Conservation (phyloP, 1,140 invertebrate genomes). For the Belonocnema kinseyi region DNA sequence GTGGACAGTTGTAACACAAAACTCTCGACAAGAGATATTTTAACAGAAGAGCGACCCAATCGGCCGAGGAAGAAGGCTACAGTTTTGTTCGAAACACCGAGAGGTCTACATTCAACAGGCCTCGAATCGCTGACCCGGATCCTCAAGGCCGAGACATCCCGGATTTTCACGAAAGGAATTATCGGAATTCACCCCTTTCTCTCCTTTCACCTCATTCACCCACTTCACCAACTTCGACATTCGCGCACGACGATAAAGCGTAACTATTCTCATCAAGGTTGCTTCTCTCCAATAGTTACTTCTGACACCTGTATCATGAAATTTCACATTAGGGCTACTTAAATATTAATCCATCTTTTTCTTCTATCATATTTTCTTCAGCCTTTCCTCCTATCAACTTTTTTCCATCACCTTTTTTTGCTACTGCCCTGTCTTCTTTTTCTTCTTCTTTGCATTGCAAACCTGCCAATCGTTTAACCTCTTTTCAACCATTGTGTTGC, state of each 20-base stretch:
- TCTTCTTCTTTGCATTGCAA: too few relatives aligned
- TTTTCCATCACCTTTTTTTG: too few relatives aligned
- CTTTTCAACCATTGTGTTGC: too few relatives aligned
- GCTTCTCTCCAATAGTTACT: too few relatives aligned
- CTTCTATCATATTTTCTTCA: too few relatives aligned
- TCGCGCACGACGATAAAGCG: neutral
- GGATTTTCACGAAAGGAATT: conserved; percentile 51
- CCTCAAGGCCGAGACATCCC: conserved; percentile 51
- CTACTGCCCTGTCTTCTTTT: too few relatives aligned
- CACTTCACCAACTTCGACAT: neutral
- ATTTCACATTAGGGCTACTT: too few relatives aligned
- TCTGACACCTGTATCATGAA: too few relatives aligned
- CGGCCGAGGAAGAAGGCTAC: conserved; percentile 23
- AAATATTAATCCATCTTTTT: too few relatives aligned
- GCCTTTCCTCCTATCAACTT: too few relatives aligned
- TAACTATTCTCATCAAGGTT: too few relatives aligned
- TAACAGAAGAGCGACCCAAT: conserved; percentile 52
- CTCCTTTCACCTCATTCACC: neutral
- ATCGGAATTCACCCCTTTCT: conserved; percentile 10
- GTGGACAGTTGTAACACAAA: conserved; percentile 31
- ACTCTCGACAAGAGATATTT: conserved; percentile 43
- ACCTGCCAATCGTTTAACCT: too few relatives aligned
- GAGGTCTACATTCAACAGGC: conserved; percentile 61
- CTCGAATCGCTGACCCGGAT: conserved; percentile 64
- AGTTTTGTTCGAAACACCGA: conserved; percentile 37